Evolutionary conservation across 2,113 vertebrate genomes (phyloP).

Genomic region (Chaenogobius annularis): DNA sequence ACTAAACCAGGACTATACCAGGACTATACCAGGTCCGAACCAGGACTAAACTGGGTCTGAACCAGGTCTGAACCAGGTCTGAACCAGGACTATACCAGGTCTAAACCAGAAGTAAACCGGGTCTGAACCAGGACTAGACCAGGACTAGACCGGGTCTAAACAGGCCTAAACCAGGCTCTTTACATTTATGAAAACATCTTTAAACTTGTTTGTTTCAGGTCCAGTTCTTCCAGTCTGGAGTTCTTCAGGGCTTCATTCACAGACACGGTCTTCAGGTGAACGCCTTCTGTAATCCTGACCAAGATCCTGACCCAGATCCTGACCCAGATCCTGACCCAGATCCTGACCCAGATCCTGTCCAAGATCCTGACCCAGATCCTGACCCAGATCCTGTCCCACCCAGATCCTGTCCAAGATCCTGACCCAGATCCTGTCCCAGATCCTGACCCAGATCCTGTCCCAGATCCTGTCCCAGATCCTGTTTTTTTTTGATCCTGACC

Average conservation of each 20-base stretch:
- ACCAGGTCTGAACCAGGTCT: not conserved
- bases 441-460: too few species aligned
- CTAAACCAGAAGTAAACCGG: not conserved
- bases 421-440: too few species aligned
- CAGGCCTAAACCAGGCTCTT: not conserved
- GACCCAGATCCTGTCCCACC: too few species aligned
- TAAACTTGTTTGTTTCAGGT: slow-evolving; percentile 70
- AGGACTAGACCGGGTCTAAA: not conserved
- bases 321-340: too few species aligned
- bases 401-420: too few species aligned
- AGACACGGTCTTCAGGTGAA: slow-evolving; percentile 78
- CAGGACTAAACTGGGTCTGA: not conserved
- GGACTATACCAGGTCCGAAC: not conserved
- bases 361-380: too few species aligned
- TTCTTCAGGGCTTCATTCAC: slow-evolving; percentile 78
- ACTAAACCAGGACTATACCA: not conserved
- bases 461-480: too few species aligned
- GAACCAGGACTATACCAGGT: not conserved
- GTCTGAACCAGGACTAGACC: not conserved
- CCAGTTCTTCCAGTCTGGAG: slow-evolving; percentile 79
- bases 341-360: too few species aligned
- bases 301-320: too few species aligned
- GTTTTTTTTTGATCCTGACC: too few species aligned
- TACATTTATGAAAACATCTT: not conserved
- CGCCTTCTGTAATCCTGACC: too few species aligned